phyloP scores from a whole-genome alignment of 2,888 invertebrate genomes.

The Endotricha flammealis region DNA sequence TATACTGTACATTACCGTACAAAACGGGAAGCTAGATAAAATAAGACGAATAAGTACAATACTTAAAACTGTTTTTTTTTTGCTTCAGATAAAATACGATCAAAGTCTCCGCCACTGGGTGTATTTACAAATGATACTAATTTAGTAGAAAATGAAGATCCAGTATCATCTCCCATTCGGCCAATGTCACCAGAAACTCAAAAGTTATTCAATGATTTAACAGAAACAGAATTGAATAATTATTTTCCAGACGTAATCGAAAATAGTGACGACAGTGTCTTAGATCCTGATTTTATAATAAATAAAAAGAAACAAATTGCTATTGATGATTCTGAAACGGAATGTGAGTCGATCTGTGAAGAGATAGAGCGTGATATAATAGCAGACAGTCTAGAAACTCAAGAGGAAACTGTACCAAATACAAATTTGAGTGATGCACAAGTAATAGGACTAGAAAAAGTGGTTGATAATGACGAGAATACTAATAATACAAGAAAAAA shows the following conservation, averaged over 20 bases:
- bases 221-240: not conserved
- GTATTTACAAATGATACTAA: not conserved
- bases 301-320: not conserved
- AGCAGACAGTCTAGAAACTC: not conserved
- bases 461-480: not conserved
- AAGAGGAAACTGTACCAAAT: not conserved
- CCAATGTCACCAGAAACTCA: slow-evolving; percentile 1
- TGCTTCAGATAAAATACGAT: slow-evolving; percentile 1
- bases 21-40: not conserved
- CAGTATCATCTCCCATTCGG: not conserved
- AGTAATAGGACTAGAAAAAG: not conserved
- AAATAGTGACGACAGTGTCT: slow-evolving; percentile 5
- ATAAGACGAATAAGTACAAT: too few relatives aligned
- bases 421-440: not conserved
- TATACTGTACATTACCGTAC: not conserved
- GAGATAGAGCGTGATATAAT: not conserved
- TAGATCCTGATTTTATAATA: slow-evolving; percentile 1
- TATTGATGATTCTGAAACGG: slow-evolving; percentile 1
- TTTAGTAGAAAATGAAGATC: slow-evolving; percentile 1
- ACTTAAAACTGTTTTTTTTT: not conserved
- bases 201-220: slow-evolving; percentile 1
- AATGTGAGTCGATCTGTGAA: not conserved
- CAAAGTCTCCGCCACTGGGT: not conserved
- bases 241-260: slow-evolving; percentile 1
- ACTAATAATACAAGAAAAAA: not conserved